phyloP scores from a whole-genome alignment of 2,888 invertebrate species.

The Holacanthella duospinosa region DNA sequence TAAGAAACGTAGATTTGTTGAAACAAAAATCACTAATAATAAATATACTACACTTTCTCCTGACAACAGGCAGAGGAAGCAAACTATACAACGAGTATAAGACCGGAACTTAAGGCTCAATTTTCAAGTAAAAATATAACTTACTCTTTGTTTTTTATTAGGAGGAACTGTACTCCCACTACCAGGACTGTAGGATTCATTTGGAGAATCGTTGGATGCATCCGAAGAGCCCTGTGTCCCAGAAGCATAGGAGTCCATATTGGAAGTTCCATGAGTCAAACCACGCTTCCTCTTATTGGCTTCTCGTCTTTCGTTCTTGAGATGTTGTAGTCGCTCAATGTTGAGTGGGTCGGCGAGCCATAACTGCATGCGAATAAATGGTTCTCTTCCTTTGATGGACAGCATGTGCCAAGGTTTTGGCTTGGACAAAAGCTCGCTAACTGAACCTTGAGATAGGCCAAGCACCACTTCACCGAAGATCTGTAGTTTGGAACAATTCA shows the following conservation, averaged over 20 bases:
- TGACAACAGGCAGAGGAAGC: no score
- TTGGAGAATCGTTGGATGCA: slow-evolving; percentile 38
- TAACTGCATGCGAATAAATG: slow-evolving; percentile 89
- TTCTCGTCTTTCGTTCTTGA: slow-evolving; percentile 82
- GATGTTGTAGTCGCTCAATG: slow-evolving; percentile 78
- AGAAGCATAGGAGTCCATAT: slow-evolving; percentile 36
- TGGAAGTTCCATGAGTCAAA: slow-evolving; percentile 31
- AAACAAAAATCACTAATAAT: no score
- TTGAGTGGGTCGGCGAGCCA: slow-evolving; percentile 95
- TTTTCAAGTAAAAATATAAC: no score
- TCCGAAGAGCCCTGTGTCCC: slow-evolving; percentile 37
- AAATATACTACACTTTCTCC: no score
- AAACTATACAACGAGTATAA: no score
- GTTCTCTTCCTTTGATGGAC: slow-evolving; percentile 93
- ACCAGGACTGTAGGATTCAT: slow-evolving; percentile 37
- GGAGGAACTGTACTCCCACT: slow-evolving; percentile 36
- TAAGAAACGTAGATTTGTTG: no score
- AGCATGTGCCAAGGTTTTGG: slow-evolving; percentile 99
- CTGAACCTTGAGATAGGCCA: slow-evolving; percentile 91
- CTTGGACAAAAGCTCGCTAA: slow-evolving; percentile 91
- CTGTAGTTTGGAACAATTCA: no score
- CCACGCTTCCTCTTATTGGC: slow-evolving; percentile 74
- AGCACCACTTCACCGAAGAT: slow-evolving; percentile 96
- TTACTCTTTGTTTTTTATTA: slow-evolving; percentile 38
- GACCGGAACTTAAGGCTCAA: no score